These are phyloP conservation scores for Netelia virgata DNA, from an alignment of 2,888 invertebrate genomes.

Conservation along the genomic window DNA sequence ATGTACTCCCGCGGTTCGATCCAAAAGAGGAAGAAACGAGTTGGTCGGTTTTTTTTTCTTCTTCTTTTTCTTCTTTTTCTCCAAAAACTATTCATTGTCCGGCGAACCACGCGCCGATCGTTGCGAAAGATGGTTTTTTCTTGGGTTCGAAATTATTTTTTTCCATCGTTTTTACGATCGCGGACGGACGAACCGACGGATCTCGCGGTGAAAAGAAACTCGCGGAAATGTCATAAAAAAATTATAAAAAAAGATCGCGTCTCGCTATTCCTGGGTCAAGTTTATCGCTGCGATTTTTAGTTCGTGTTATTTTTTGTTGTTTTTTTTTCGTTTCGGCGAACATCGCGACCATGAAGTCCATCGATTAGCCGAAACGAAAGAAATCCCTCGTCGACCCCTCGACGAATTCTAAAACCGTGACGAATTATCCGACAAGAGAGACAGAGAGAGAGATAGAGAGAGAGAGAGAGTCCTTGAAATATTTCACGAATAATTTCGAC, in stretches of 20 bases:
- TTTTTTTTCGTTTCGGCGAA: neutral
- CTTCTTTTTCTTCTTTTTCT: no score
- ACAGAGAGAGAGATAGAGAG: no score
- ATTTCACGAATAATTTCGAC: no score
- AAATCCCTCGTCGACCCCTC: no score
- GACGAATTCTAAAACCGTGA: no score
- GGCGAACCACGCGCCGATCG: constrained; percentile 28
- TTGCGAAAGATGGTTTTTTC: constrained; percentile 38
- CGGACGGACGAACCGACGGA: constrained; percentile 2
- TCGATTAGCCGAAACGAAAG: no score
- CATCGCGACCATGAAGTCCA: no score
- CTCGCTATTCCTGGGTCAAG: constrained; percentile 32
- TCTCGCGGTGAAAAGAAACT: constrained; percentile 10
- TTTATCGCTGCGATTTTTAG: constrained; percentile 24
- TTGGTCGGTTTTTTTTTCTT: no score
- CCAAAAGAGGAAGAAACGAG: neutral
- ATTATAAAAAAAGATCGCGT: constrained; percentile 3
- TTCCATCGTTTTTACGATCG: constrained; percentile 14
- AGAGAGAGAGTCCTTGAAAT: no score
- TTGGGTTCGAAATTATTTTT: neutral
- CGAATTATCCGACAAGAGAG: no score
- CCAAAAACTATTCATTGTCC: constrained; percentile 46
- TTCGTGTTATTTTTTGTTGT: neutral
- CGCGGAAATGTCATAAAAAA: constrained; percentile 51
- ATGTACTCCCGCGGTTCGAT: constrained; percentile 4